Percentiles rank a stretch among this genome's conserved stretches.
Evolutionary conservation across 1,140 invertebrate genomes (phyloP).

Genomic region (Pogonognathellus flavescens): DNA sequence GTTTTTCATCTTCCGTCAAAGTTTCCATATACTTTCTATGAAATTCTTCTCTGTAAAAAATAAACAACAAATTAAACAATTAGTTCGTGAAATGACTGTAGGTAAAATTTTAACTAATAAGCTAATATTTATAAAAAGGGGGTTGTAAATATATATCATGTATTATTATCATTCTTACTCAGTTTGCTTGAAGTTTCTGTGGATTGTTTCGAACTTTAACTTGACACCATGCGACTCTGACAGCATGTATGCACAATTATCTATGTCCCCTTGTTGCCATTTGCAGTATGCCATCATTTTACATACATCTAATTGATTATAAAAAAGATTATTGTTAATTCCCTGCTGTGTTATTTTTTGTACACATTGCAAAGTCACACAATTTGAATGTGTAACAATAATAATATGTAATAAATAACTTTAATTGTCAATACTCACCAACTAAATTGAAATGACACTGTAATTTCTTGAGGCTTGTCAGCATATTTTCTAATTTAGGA

Average conservation of each 20-base stretch:
- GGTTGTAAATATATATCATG: not conserved
- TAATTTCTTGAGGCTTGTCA: not conserved
- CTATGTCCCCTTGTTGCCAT: constrained; percentile 8
- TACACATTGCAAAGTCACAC: no score
- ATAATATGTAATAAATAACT: not conserved
- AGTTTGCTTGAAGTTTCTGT: constrained; percentile 18
- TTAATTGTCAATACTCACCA: not conserved
- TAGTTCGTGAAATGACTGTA: not conserved
- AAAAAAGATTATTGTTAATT: no score
- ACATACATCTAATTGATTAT: not conserved
- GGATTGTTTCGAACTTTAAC: constrained; percentile 6
- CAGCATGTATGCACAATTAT: not conserved
- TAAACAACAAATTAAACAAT: not conserved
- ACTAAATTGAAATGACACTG: constrained; percentile 23
- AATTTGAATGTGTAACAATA: no score
- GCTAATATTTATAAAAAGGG: not conserved
- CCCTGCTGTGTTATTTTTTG: no score
- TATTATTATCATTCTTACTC: not conserved
- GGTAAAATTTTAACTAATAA: no score
- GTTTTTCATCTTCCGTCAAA: not conserved
- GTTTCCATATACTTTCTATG: constrained; percentile 11
- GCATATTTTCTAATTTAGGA: not conserved
- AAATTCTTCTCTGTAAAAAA: not conserved
- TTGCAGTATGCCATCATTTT: not conserved
- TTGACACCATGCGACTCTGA: not conserved